phyloP scores from a whole-genome alignment of 1,140 invertebrate species.

The Rhopalosiphum padi region DNA sequence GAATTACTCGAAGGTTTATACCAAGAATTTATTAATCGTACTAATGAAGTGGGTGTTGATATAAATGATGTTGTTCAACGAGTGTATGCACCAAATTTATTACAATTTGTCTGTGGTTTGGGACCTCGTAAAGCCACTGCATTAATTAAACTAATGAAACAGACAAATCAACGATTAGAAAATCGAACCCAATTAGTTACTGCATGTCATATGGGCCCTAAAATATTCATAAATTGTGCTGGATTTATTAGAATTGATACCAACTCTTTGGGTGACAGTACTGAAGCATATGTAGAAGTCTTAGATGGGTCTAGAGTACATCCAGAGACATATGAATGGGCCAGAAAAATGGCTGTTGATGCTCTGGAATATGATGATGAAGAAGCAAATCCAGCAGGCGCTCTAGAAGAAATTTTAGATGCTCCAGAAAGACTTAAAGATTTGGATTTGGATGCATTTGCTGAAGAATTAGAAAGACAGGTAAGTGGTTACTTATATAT shows the following conservation, averaged over 20 bases:
- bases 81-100: constrained; percentile 84
- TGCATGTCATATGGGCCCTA: constrained; percentile 95
- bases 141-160: constrained; percentile 88
- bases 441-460: constrained; percentile 97
- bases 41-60: constrained; percentile 99
- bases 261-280: constrained; percentile 89
- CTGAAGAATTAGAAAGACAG: constrained; percentile 94
- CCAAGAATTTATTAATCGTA: constrained; percentile 88
- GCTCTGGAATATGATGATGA: constrained; percentile 96
- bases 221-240: constrained; percentile 98
- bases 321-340: constrained; percentile 99
- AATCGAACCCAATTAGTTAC: constrained; percentile 96
- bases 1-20: constrained; percentile 85
- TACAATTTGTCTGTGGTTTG: constrained; percentile 97
- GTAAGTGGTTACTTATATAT: constrained; percentile 62
- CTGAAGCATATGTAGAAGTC: constrained; percentile 94
- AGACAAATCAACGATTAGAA: constrained; percentile 91
- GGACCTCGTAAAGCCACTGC: constrained; percentile 94
- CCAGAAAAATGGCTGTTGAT: constrained; percentile 99
- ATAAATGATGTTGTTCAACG: constrained; percentile 91
- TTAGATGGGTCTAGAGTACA: constrained; percentile 97
- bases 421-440: constrained; percentile 95
- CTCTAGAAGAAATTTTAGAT: constrained; percentile 96
- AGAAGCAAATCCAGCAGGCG: constrained; percentile 93
- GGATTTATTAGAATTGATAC: constrained; percentile 99